Base-by-base conservation (phyloP, 1,140 invertebrate genomes). In the Ceratina japonica region DNA sequence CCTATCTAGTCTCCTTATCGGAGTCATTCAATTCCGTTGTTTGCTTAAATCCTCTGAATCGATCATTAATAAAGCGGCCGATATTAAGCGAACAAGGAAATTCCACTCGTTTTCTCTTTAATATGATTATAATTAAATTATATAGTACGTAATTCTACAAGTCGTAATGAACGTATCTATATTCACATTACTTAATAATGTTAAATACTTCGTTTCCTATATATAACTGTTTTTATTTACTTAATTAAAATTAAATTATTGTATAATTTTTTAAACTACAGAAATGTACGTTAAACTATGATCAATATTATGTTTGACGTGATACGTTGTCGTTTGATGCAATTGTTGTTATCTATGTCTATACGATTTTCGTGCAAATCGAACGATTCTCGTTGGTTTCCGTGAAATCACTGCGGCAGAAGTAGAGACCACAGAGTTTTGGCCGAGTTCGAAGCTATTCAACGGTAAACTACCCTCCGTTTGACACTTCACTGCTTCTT, bases 1-100 rank as follows among this genome's bases (percentile, higher is more conserved):
- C 62, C 20, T 71, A 77, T 77, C 66, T 63, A 7, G 58, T 3
- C 15, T 15, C 18, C 49, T 72, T 64, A 27, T 51, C 61, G 12
- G 20, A 5, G 3, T 2, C 22, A n/a, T 65, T 49, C 12, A 16
- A 4, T 10, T n/a, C 16, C 18, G 31, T 24, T 15, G 56, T 5
- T 51, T 10, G 49, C 3, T 63, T 72, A 72, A 63, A 72, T 63
- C 63, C 12, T 16, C n/a, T 22, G 13, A 44, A 13, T 52, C 59
- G 18, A 20, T 31, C 15, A 31, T 15, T 54, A 44, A 37, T 76
- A 52, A 76, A 76, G 12, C 24, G 64, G 8, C 12, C 3, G 27
- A n/a, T n/a, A 62, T 62, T 52, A 37, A 15, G 0, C 18, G 54
- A 58, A 69, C 44, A 71, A 71, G n/a, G 27, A 16, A 52, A 52